Base-by-base conservation (phyloP, 2,888 invertebrate genomes). In the Drosophila niveifrons region DNA sequence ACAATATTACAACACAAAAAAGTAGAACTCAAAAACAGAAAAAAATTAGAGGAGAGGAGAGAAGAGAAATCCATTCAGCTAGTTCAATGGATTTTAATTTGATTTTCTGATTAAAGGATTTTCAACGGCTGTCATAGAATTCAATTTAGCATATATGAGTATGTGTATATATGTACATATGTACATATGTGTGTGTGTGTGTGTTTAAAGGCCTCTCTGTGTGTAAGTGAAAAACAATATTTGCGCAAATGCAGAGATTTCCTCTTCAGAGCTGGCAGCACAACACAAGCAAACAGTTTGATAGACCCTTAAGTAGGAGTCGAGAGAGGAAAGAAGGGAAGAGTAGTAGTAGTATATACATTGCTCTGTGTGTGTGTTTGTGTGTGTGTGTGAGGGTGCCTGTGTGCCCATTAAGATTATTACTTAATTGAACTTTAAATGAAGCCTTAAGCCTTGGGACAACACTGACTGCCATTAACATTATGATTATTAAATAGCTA, bases 221-320 rank as follows among this genome's bases (percentile, higher is more conserved):
- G 63, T 77, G 63, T 71, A 75, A 88, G 67, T 74, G 76, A 88
- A 86, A 69, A 69, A 78, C 64, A 86, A 89, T 82, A 89, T 85
- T 85, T 89, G 80, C 72, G 62, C 77, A 84, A 84, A 63, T 82
- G 68, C 66, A 57, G 47, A 65, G 62, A 39, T 68, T 63, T 57
- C 51, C 64, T 44, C 41, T 34, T n/a, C 10, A 41, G 31, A 41
- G 53, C 70, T 13, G 23, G 4, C 10, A 36, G 15, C 56, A 36
- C 34, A 56, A 43, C 53, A 62, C 44, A 56, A 23, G 61, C 52
- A 70, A 52, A 50, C 66, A 51, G 66, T 52, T 55, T 57, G 51
- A 55, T 50, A 55, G 58, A 43, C 36, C 66, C 10, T 15, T 43
- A 56, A 39, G 50, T 11, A 44, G 39, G 17, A 10, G 31, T 10